phyloP scores from a whole-genome alignment of 2,113 vertebrate genomes.

The Phocoena phocoena region DNA sequence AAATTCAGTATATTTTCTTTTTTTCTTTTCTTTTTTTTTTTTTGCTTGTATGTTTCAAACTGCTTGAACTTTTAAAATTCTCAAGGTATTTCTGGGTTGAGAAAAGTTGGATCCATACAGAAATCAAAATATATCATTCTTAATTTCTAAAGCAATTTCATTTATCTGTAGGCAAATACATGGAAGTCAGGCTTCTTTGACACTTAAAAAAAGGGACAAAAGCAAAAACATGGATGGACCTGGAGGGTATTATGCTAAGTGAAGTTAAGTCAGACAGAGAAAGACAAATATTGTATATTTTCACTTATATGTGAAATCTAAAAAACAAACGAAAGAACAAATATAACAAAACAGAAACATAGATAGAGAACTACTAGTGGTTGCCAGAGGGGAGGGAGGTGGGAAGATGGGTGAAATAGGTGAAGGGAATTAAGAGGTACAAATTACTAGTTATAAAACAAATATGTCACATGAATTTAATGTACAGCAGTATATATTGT shows the following conservation, averaged over 20 bases:
- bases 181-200: slow-evolving; percentile 4
- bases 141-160: slow-evolving; percentile 3
- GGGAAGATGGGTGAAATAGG: background rate
- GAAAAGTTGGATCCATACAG: background rate
- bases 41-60: background rate
- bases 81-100: background rate
- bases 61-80: background rate
- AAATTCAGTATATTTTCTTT: background rate
- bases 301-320: background rate
- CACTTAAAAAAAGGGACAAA: background rate
- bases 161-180: background rate
- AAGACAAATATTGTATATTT: background rate
- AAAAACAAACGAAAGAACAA: background rate
- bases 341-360: background rate
- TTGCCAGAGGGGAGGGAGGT: background rate
- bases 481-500: background rate
- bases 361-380: background rate
- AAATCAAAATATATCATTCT: slow-evolving; percentile 38
- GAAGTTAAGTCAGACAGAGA: background rate
- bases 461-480: background rate
- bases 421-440: background rate
- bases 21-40: background rate
- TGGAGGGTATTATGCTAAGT: background rate
- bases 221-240: background rate
- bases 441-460: background rate